Conservation (phyloP, 1,140 invertebrate genomes). For the Oncopodura yosiiana region DNA sequence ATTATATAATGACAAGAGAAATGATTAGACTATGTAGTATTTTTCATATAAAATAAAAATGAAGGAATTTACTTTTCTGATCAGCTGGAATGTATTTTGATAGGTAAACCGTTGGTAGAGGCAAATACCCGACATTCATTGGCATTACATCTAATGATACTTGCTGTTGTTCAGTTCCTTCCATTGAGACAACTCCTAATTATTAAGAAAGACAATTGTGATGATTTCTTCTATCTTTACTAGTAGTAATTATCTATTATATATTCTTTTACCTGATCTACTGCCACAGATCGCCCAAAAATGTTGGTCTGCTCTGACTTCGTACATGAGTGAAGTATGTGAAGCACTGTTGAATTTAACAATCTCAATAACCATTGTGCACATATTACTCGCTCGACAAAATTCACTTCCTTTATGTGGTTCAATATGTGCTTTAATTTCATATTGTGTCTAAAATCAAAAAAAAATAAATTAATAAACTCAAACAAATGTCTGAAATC, state of each 20-base stretch:
- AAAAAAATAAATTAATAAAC: background rate
- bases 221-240: too few relatives aligned
- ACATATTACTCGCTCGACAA: conserved; percentile 77
- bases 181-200: conserved; percentile 70
- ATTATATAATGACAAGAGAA: background rate
- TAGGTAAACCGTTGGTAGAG: conserved; percentile 74
- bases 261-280: conserved; percentile 15
- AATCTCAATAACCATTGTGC: conserved; percentile 68
- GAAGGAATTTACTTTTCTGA: conserved; percentile 36
- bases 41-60: background rate
- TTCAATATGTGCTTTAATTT: conserved; percentile 67
- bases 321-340: conserved; percentile 69
- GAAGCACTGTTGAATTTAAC: conserved; percentile 41
- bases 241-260: background rate
- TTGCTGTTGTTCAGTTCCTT: conserved; percentile 54
- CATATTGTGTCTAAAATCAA: conserved; percentile 64
- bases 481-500: background rate
- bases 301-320: conserved; percentile 78
- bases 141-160: conserved; percentile 84
- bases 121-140: conserved; percentile 73
- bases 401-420: conserved; percentile 71
- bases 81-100: conserved; percentile 82
- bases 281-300: conserved; percentile 74
- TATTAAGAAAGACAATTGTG: conserved; percentile 31
- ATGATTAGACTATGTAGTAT: too few relatives aligned